Evolutionary conservation across 2,888 invertebrate genomes (phyloP).

Genomic region (Drosophila fungiperda): DNA sequence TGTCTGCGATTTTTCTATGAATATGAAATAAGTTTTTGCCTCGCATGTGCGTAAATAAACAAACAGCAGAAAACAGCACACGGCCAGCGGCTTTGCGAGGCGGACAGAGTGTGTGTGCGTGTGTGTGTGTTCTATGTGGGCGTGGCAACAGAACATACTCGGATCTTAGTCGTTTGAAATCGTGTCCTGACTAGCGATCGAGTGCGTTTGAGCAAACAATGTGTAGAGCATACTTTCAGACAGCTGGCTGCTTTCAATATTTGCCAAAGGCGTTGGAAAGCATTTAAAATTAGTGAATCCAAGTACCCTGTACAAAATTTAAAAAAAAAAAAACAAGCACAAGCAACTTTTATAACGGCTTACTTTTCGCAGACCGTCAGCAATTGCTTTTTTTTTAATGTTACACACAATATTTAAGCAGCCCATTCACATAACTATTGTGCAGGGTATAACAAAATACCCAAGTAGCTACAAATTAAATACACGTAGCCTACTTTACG

Average conservation of each 20-base stretch:
- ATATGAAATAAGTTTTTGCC: conserved; percentile 77
- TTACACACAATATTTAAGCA: neutral
- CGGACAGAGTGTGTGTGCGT: neutral
- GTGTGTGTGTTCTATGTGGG: conserved; percentile 23
- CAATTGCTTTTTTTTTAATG: neutral
- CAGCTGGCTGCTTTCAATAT: conserved; percentile 51
- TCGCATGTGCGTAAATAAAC: conserved; percentile 79
- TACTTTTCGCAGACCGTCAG: neutral
- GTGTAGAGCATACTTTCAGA: conserved; percentile 31
- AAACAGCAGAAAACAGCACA: conserved; percentile 57
- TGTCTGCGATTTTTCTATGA: conserved; percentile 79
- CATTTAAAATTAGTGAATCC: neutral
- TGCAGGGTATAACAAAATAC: conserved; percentile 17
- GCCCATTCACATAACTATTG: neutral
- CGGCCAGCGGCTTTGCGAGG: conserved; percentile 20
- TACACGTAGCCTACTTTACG: conserved; percentile 62
- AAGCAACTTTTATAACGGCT: neutral
- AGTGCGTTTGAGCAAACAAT: conserved; percentile 49
- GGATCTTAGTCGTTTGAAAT: conserved; percentile 11
- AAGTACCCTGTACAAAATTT: conserved; percentile 20
- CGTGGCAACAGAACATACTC: conserved; percentile 28
- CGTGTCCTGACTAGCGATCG: conserved; percentile 55
- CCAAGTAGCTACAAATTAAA: conserved; percentile 53
- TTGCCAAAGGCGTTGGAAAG: conserved; percentile 66
- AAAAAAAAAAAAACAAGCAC: no score